Evolutionary conservation across 2,797 vertebrate genomes (phyloP).

Genomic region (Neoniphon sammara): DNA sequence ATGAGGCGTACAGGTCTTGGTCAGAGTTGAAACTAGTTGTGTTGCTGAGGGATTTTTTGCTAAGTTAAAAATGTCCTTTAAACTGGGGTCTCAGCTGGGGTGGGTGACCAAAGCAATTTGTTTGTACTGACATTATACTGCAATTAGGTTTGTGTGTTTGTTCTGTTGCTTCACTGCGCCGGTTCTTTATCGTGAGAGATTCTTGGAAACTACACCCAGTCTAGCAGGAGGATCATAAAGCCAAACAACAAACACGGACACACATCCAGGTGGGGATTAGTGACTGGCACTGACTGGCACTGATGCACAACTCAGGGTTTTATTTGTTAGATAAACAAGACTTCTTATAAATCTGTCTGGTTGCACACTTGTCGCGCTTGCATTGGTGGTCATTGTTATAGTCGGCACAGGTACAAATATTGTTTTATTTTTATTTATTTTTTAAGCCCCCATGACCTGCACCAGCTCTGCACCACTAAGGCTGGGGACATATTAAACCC

Average conservation of each 20-base stretch:
- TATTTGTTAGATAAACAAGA: neutral
- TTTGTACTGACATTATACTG: conserved; percentile 23
- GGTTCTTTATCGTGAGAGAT: conserved; percentile 12
- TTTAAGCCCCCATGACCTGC: too few relatives aligned
- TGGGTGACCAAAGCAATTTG: neutral
- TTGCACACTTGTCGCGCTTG: too few relatives aligned
- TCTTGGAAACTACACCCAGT: neutral
- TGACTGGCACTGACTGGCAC: neutral
- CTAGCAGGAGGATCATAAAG: conserved; percentile 15
- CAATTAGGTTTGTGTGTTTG: conserved; percentile 24
- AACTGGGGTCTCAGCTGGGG: neutral
- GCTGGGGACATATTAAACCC: too few relatives aligned
- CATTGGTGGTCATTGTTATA: too few relatives aligned
- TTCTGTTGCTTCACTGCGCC: conserved; percentile 4
- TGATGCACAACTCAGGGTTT: conserved; percentile 22
- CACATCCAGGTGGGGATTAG: conserved; percentile 33
- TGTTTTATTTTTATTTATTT: too few relatives aligned
- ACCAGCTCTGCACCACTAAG: too few relatives aligned
- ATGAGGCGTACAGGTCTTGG: neutral
- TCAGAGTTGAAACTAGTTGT: too few relatives aligned
- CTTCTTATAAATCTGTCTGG: too few relatives aligned
- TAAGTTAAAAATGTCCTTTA: conserved; percentile 19
- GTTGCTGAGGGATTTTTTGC: neutral
- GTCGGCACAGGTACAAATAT: too few relatives aligned
- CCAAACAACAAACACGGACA: conserved; percentile 19